A percentile compares a stretch with the other conserved stretches of the same genome.
phyloP scores from a whole-genome alignment of 1,140 invertebrate genomes.

The Achroia grisella region DNA sequence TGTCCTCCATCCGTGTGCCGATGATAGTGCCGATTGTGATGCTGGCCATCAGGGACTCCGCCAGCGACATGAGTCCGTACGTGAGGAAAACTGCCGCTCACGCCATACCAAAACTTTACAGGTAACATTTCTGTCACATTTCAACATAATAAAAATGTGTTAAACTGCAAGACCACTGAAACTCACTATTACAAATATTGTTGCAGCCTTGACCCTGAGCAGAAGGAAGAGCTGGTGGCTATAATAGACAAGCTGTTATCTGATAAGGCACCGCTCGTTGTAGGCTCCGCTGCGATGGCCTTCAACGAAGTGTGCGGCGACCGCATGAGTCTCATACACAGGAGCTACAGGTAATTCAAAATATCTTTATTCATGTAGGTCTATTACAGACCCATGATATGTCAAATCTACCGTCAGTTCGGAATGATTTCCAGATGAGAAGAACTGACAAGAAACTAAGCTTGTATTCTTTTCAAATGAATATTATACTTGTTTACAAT shows the following conservation, averaged over 20 bases:
- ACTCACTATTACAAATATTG: no score
- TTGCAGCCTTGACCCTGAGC: constrained; percentile 93
- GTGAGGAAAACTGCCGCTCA: constrained; percentile 99
- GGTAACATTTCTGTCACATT: constrained; percentile 18
- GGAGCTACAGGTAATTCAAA: constrained; percentile 93
- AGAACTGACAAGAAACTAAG: no score
- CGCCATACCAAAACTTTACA: constrained; percentile 97
- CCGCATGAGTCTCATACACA: constrained; percentile 94
- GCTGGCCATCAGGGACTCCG: constrained; percentile 97
- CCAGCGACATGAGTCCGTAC: constrained; percentile 98
- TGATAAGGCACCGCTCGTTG: constrained; percentile 98
- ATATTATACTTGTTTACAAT: no score
- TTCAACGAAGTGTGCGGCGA: constrained; percentile 99
- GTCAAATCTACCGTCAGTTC: no score
- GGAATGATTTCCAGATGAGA: no score
- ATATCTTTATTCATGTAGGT: no score
- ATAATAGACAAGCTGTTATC: constrained; percentile 97
- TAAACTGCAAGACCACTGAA: no score
- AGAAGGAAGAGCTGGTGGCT: constrained; percentile 95
- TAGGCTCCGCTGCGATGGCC: constrained; percentile 98
- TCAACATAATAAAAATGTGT: no score
- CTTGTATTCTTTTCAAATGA: no score
- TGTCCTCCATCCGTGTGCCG: constrained; percentile 96
- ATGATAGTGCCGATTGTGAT: constrained; percentile 99
- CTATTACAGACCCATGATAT: no score